Percentiles rank a stretch among this genome's conserved stretches.
Evolutionary conservation across 2,797 vertebrate species (phyloP).

Genomic region (Anguilla marmorata): DNA sequence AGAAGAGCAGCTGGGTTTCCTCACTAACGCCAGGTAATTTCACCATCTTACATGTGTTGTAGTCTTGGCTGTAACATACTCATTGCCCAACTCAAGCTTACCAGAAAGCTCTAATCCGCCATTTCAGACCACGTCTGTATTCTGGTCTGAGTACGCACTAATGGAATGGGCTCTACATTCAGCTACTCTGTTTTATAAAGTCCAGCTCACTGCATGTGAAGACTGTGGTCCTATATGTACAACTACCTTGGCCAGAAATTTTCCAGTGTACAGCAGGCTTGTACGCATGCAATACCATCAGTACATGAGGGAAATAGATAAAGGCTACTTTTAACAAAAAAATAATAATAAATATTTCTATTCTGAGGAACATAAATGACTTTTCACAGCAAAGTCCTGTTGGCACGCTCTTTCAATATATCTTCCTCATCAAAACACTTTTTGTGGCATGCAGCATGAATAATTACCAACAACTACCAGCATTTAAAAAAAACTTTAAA

Average conservation of each 20-base stretch:
- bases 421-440: conserved; percentile 20
- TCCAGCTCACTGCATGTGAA: neutral
- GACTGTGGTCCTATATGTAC: neutral
- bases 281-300: neutral
- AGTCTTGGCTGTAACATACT: neutral
- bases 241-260: neutral
- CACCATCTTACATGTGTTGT: neutral
- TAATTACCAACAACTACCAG: conserved; percentile 10
- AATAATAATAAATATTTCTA: neutral
- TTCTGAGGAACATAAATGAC: neutral
- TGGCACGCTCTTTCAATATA: neutral
- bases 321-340: neutral
- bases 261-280: neutral
- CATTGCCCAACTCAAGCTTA: neutral
- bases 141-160: neutral
- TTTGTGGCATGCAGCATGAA: conserved; percentile 13
- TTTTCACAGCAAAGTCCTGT: neutral
- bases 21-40: neutral
- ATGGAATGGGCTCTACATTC: neutral
- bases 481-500: neutral
- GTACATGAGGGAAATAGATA: neutral
- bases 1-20: neutral
- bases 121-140: neutral
- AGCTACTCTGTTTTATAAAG: neutral
- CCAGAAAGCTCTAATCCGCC: neutral